These are phyloP conservation scores for Synergus umbraculus DNA, from an alignment of 2,888 invertebrate genomes.

Conservation along the genomic window DNA sequence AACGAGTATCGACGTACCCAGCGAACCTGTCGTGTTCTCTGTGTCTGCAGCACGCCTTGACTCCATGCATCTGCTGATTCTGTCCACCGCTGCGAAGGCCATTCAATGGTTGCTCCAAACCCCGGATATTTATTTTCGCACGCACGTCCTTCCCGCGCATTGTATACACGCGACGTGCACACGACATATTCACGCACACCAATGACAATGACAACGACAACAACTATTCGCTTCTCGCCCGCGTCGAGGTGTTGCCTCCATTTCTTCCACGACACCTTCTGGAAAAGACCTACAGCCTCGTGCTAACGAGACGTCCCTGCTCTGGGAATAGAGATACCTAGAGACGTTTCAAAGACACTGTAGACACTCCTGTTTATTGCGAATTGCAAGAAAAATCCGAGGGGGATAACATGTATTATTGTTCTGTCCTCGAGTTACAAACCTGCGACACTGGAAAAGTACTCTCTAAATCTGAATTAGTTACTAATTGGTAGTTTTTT, in stretches of 20 bases:
- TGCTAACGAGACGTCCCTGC: slow-evolving; percentile 58
- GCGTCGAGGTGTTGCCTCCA: slow-evolving; percentile 46
- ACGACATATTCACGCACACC: slow-evolving; percentile 31
- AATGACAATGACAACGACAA: background rate
- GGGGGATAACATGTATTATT: slow-evolving; percentile 36
- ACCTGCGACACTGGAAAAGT: background rate
- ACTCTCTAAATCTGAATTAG: background rate
- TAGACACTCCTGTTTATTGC: slow-evolving; percentile 34
- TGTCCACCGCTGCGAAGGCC: slow-evolving; percentile 40
- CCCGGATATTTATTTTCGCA: slow-evolving; percentile 42
- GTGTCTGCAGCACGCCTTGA: slow-evolving; percentile 54
- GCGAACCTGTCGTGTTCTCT: slow-evolving; percentile 66
- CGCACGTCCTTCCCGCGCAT: slow-evolving; percentile 32
- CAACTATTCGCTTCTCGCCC: slow-evolving; percentile 27
- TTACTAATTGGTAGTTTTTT: no score
- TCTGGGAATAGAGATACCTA: slow-evolving; percentile 53
- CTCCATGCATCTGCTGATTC: slow-evolving; percentile 42
- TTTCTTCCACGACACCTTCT: slow-evolving; percentile 31
- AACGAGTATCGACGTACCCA: slow-evolving; percentile 56
- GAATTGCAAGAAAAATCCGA: slow-evolving; percentile 16
- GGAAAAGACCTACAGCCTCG: slow-evolving; percentile 55
- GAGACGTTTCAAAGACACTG: slow-evolving; percentile 34
- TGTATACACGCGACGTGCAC: slow-evolving; percentile 35
- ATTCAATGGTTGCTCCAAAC: slow-evolving; percentile 47
- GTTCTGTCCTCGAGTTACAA: slow-evolving; percentile 6